Evolutionary conservation across 2,888 invertebrate genomes (phyloP), one percentile per base, ranked within the genome.

Genomic region (Caenorhabditis sp.): DNA sequence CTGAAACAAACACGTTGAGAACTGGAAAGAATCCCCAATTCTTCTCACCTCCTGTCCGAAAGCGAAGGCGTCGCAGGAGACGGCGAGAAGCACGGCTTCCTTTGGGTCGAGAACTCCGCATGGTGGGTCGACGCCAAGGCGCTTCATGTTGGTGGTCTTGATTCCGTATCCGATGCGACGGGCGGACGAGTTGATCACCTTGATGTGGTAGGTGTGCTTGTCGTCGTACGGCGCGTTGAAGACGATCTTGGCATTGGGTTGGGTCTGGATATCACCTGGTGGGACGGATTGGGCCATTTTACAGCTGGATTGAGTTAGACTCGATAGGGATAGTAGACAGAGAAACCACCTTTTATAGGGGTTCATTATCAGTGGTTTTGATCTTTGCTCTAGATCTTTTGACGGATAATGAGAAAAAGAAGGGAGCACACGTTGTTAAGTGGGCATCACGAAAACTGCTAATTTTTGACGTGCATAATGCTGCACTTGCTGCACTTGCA

Each of bases 1-100:
- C 83, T 77, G 54, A 54, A 54, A 54, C 4, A 19, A n/a, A 7
- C 14, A 19, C 2, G 5, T 4, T 47, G 2, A 19, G 2, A 19
- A 8, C 2, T 19, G 6, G 19, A 47, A 19, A 12, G n/a, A 2
- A 8, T 47, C 7, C 19, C 4, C 2, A 47, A 47, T n/a, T 14
- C 6, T 2, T 4, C 19, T 1, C 19, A 47, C 54, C 26, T 80
- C 83, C 74, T 80, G 83, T 69, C 79, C 81, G 83, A 51, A 84
- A 80, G 86, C 87, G 88, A 90, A 90, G n/a, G 90, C 79, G 56
- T 90, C 90, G 84, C 90, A 90, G 14, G 88, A 88, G 85, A 90
- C 88, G 80, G 89, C 89, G 80, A 90, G 82, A 56, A 89, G 81
- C 56, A 84, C 84, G 58, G 80, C 73, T 73, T 90, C 88, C 87